phyloP scores from a whole-genome alignment of 2,113 vertebrate species.

The Engraulis encrasicolus region DNA sequence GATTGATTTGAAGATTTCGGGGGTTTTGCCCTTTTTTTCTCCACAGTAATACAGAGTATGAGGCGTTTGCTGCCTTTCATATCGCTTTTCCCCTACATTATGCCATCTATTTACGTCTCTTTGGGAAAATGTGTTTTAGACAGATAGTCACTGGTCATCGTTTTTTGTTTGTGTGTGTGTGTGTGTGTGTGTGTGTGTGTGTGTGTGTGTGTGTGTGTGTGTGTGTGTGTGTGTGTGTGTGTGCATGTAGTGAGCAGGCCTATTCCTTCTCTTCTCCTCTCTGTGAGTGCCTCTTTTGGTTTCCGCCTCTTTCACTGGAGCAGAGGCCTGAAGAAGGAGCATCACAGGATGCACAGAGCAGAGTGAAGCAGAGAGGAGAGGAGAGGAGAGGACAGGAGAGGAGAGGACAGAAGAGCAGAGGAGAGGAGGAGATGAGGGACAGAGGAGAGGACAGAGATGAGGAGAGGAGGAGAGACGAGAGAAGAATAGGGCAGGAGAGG shows the following conservation, averaged over 20 bases:
- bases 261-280: no score
- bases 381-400: no score
- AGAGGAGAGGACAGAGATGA: no score
- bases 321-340: no score
- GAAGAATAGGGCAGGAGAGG: no score
- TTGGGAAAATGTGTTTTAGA: not conserved
- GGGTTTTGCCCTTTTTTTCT: not conserved
- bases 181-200: not conserved
- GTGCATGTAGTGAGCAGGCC: not conserved
- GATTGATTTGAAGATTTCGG: constrained; percentile 10
- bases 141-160: not conserved
- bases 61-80: not conserved
- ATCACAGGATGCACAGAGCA: no score
- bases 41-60: not conserved
- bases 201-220: not conserved
- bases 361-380: no score
- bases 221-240: not conserved
- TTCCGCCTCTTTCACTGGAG: not conserved
- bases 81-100: not conserved
- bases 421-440: no score
- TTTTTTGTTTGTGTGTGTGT: not conserved
- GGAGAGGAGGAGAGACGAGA: no score
- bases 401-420: no score
- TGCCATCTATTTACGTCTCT: not conserved
- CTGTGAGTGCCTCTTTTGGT: not conserved